Conservation (phyloP, 1,140 invertebrate species). For the Calosoma granatense region DNA sequence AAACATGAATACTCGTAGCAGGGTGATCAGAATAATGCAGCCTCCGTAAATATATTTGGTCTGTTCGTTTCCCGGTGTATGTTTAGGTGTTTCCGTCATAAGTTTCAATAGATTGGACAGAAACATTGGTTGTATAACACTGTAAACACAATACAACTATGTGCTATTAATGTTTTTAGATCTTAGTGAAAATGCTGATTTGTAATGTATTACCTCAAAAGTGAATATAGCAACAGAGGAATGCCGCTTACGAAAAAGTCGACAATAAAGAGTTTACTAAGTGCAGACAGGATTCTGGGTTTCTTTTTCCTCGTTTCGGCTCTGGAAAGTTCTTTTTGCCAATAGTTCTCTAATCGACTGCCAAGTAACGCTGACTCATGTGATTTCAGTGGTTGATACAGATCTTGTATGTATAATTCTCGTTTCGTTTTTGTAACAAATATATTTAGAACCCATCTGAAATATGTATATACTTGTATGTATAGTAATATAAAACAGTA, state of each 20-base stretch:
- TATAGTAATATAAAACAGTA: not conserved
- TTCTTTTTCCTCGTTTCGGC: conserved; percentile 17
- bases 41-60: conserved; percentile 19
- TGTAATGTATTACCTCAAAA: conserved; percentile 40
- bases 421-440: conserved; percentile 22
- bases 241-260: conserved; percentile 36
- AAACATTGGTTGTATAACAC: conserved; percentile 38
- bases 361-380: conserved; percentile 33
- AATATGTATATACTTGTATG: conserved; percentile 11
- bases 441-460: conserved; percentile 27
- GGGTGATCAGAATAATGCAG: not conserved
- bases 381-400: conserved; percentile 23
- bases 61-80: conserved; percentile 18
- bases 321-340: conserved; percentile 35
- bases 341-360: conserved; percentile 37
- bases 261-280: conserved; percentile 34
- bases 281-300: conserved; percentile 33
- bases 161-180: no score
- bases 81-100: not conserved
- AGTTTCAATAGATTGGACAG: conserved; percentile 32
- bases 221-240: conserved; percentile 30
- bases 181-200: no score
- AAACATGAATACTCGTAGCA: conserved; percentile 8
- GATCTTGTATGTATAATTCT: conserved; percentile 23
- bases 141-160: conserved; percentile 21